Conservation (phyloP, 2,888 invertebrate species). For the Arctia plantaginis region DNA sequence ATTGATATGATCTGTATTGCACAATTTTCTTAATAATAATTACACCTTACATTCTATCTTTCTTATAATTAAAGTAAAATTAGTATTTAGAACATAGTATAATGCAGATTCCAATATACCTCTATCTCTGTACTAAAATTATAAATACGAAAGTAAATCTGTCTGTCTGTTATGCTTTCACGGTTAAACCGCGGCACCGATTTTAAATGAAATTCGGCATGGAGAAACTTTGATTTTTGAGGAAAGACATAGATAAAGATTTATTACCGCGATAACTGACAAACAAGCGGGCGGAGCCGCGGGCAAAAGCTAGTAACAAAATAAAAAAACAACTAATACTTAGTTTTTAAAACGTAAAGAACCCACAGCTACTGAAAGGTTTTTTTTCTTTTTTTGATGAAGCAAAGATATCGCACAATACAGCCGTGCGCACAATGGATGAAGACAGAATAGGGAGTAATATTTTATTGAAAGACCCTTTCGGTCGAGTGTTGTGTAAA, state of each 20-base stretch:
- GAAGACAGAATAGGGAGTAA: constrained; percentile 83
- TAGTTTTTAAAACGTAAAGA: constrained; percentile 22
- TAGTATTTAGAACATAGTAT: not conserved
- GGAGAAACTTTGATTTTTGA: no score
- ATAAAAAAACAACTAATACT: not conserved
- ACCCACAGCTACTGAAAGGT: constrained; percentile 32
- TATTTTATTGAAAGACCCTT: constrained; percentile 86
- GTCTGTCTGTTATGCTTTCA: no score
- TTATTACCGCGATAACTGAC: no score
- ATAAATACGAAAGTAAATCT: no score
- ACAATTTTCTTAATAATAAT: not conserved
- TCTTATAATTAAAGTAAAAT: not conserved
- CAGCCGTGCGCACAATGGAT: constrained; percentile 77
- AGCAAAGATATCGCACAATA: constrained; percentile 65
- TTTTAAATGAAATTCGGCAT: no score
- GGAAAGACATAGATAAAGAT: no score
- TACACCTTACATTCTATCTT: not conserved
- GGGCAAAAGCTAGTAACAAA: not conserved
- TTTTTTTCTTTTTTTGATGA: constrained; percentile 59
- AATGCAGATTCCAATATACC: not conserved
- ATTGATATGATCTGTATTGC: not conserved
- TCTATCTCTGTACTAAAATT: no score
- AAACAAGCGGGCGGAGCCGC: no score
- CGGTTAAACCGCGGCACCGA: no score
- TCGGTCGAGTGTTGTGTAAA: constrained; percentile 85